Conservation (phyloP, 2,113 vertebrate species). For the Oryzias curvinotus region DNA sequence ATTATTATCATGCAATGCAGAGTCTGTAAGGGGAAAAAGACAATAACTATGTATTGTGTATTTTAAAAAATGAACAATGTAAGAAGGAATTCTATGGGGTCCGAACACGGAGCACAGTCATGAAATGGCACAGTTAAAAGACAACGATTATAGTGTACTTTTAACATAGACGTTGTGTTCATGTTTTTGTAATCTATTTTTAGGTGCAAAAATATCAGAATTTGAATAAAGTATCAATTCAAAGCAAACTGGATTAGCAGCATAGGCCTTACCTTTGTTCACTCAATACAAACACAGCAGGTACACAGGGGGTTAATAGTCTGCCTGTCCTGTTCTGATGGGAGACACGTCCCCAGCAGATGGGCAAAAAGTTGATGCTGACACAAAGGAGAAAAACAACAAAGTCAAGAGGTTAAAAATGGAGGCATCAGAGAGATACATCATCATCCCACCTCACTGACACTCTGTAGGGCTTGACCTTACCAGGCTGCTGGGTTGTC, state of each 20-base stretch:
- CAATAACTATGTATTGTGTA: too few species aligned
- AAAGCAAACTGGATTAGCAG: too few species aligned
- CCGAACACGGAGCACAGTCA: neutral
- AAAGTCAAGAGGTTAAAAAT: conserved; percentile 73
- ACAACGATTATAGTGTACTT: neutral
- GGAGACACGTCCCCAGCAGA: conserved; percentile 57
- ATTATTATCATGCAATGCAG: too few species aligned
- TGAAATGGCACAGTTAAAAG: neutral
- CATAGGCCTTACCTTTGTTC: neutral
- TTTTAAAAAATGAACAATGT: neutral
- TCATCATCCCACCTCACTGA: conserved; percentile 74
- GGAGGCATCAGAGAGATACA: conserved; percentile 64
- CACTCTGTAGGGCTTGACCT: conserved; percentile 80
- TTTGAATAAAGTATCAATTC: too few species aligned
- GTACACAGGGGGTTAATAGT: conserved; percentile 40
- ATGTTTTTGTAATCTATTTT: neutral
- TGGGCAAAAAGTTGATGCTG: conserved; percentile 69
- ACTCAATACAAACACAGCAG: neutral
- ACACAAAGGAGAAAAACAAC: conserved; percentile 72
- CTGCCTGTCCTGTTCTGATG: conserved; percentile 34
- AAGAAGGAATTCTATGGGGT: neutral
- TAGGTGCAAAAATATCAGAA: too few species aligned
- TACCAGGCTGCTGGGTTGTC: conserved; percentile 74
- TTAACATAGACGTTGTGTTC: neutral
- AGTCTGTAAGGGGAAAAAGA: too few species aligned